phyloP scores from a whole-genome alignment of 2,113 vertebrate genomes.

The Cheirogaleus medius region DNA sequence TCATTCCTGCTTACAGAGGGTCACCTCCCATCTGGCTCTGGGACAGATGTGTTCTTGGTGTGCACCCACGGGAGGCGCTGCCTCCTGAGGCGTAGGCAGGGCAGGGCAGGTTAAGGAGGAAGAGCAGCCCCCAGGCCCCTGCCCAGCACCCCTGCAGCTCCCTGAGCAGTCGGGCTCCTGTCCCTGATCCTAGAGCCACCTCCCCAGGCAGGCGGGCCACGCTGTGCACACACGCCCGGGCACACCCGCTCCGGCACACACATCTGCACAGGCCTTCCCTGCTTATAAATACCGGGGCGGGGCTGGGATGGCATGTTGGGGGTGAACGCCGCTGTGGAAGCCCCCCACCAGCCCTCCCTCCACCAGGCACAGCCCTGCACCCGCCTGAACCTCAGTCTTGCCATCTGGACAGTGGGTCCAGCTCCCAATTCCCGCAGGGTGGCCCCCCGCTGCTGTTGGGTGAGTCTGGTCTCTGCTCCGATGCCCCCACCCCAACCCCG shows the following conservation, averaged over 20 bases:
- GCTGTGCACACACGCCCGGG: too few relatives aligned
- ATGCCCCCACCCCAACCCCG: background rate
- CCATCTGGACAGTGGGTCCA: background rate
- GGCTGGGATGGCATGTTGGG: too few relatives aligned
- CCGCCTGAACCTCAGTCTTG: background rate
- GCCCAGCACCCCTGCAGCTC: too few relatives aligned
- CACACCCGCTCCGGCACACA: too few relatives aligned
- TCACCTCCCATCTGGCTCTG: background rate
- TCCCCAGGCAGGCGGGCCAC: too few relatives aligned
- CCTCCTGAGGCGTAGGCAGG: too few relatives aligned
- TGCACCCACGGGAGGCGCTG: rapidly evolving
- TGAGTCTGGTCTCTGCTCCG: rapidly evolving
- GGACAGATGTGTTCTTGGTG: background rate
- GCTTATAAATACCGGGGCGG: background rate
- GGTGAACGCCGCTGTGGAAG: background rate
- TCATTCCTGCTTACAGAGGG: background rate
- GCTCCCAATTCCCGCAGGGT: too few relatives aligned
- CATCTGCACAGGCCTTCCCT: too few relatives aligned
- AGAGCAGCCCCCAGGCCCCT: too few relatives aligned
- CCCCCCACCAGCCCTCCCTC: background rate
- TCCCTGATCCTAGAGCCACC: too few relatives aligned
- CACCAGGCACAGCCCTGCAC: too few relatives aligned
- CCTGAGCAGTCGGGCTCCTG: too few relatives aligned
- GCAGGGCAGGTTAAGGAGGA: background rate
- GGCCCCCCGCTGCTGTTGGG: rapidly evolving